Evolutionary conservation across 2,797 vertebrate species (phyloP).

Genomic region (Dromococcyx pavoninus): DNA sequence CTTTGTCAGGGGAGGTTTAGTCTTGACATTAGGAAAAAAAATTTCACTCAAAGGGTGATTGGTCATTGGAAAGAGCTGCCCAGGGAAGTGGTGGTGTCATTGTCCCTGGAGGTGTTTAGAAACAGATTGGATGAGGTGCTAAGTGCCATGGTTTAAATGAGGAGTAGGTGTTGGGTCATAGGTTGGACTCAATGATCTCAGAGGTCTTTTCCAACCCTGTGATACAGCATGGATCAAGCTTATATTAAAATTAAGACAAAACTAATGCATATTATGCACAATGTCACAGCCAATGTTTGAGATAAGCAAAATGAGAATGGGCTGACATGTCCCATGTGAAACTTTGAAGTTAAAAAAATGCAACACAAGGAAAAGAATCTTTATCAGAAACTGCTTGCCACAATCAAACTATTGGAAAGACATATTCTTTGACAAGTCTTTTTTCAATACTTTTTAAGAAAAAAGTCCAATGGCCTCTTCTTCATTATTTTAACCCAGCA

Average conservation of each 20-base stretch:
- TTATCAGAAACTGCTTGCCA: neutral
- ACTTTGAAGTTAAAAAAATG: neutral
- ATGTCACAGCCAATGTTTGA: neutral
- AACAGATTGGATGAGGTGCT: too few relatives aligned
- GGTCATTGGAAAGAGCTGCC: too few relatives aligned
- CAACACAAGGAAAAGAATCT: neutral
- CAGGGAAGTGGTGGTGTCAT: too few relatives aligned
- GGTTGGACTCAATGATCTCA: too few relatives aligned
- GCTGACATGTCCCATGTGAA: neutral
- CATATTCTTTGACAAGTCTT: neutral
- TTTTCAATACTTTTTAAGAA: neutral
- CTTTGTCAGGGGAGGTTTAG: too few relatives aligned
- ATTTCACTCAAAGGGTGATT: too few relatives aligned
- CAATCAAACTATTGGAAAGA: neutral
- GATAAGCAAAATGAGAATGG: neutral
- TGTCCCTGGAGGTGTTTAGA: too few relatives aligned
- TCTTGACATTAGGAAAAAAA: too few relatives aligned
- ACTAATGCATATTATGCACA: neutral
- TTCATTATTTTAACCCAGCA: neutral
- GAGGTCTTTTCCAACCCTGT: too few relatives aligned
- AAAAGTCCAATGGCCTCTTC: neutral
- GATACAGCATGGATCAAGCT: neutral
- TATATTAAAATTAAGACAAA: neutral
- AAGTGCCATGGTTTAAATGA: too few relatives aligned
- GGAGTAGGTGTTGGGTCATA: too few relatives aligned